phyloP scores from a whole-genome alignment of 2,797 vertebrate species.

The Eulemur albifrons region DNA sequence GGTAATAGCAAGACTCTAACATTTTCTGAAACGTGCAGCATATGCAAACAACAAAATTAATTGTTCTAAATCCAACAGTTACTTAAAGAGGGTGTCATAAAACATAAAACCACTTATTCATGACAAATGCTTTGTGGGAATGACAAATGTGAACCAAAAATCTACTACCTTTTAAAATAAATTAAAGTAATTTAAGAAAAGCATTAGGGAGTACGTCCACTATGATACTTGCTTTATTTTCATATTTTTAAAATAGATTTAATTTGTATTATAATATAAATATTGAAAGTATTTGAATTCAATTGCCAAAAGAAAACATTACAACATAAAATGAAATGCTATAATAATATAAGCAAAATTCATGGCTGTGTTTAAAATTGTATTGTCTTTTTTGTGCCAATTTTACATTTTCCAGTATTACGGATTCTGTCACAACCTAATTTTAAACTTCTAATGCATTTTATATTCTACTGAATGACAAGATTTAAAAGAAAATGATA shows the following conservation, averaged over 20 bases:
- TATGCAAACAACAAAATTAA: not conserved
- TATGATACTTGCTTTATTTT: not conserved
- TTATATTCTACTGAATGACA: not conserved
- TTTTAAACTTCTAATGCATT: not conserved
- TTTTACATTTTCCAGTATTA: not conserved
- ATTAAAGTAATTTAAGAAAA: not conserved
- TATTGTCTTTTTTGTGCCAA: not conserved
- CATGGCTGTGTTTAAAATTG: not conserved
- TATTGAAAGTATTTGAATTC: not conserved
- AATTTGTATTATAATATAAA: not conserved
- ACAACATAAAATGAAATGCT: not conserved
- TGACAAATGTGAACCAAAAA: not conserved
- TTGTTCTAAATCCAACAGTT: not conserved
- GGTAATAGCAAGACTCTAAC: not conserved
- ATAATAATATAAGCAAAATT: not conserved
- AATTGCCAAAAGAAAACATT: not conserved
- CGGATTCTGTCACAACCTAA: not conserved
- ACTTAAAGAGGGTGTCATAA: not conserved
- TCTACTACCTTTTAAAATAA: conserved; percentile 1
- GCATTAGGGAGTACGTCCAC: not conserved
- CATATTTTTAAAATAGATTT: not conserved
- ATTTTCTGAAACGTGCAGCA: not conserved
- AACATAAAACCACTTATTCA: not conserved
- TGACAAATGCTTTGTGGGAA: not conserved
- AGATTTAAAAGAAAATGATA: not conserved